Conservation (phyloP, 2,888 invertebrate species). For the Sinopyrophorus schimmeli region DNA sequence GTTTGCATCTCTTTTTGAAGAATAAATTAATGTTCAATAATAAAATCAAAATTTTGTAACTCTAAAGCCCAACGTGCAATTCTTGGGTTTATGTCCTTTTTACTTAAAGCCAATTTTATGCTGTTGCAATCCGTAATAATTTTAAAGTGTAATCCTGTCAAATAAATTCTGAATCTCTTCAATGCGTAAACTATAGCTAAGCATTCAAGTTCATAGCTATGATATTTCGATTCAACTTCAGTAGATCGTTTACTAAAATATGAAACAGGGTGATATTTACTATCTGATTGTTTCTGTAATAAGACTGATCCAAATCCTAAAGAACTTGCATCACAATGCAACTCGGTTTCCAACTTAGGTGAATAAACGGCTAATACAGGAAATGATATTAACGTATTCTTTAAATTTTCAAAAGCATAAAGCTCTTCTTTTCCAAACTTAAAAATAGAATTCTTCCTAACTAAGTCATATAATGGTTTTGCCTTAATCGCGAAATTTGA, state of each 20-base stretch:
- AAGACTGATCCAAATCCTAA: constrained; percentile 45
- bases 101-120: constrained; percentile 38
- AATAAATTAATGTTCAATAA: not conserved
- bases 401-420: constrained; percentile 32
- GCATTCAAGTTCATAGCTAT: constrained; percentile 46
- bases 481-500: constrained; percentile 35
- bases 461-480: constrained; percentile 42
- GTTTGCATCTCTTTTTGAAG: too few relatives aligned
- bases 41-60: constrained; percentile 16
- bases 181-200: constrained; percentile 40
- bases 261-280: constrained; percentile 41
- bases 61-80: constrained; percentile 41
- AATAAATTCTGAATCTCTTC: constrained; percentile 40
- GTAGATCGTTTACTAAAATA: constrained; percentile 45
- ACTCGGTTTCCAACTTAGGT: constrained; percentile 42
- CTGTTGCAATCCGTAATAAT: constrained; percentile 43
- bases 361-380: constrained; percentile 44
- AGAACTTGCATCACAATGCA: constrained; percentile 46
- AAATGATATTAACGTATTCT: constrained; percentile 28
- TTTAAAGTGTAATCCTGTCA: constrained; percentile 40
- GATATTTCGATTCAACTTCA: constrained; percentile 39
- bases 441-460: constrained; percentile 35
- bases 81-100: constrained; percentile 41
- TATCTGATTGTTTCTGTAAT: constrained; percentile 42
- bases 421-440: constrained; percentile 36